Evolutionary conservation across 2,113 vertebrate genomes (phyloP).

Genomic region (Passer domesticus): DNA sequence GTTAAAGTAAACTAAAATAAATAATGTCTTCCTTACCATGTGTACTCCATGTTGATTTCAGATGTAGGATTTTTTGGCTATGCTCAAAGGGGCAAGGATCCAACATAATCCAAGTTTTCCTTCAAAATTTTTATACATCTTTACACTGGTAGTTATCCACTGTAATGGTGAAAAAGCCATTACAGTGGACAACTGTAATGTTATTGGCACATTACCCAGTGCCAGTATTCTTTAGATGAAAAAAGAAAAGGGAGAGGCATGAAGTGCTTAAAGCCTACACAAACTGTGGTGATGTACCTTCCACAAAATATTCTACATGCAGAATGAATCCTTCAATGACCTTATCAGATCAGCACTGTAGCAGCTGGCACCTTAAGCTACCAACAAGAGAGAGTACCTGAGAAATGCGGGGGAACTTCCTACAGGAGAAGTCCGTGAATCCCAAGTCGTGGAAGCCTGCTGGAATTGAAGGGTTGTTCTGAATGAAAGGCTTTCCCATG

Average conservation of each 20-base stretch:
- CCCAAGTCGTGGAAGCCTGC: constrained; percentile 95
- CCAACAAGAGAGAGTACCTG: constrained; percentile 77
- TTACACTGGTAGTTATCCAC: not conserved
- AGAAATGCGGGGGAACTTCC: constrained; percentile 93
- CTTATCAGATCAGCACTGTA: not conserved
- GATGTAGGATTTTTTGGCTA: not conserved
- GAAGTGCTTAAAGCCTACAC: not conserved
- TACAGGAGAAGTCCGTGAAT: constrained; percentile 97
- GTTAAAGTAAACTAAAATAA: not conserved
- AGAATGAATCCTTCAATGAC: not conserved
- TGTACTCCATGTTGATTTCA: not conserved
- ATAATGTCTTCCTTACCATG: not conserved
- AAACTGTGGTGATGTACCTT: not conserved
- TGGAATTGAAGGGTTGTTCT: constrained; percentile 96
- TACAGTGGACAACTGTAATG: no score
- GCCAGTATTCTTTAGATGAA: not conserved
- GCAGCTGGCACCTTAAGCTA: not conserved
- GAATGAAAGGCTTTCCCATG: constrained; percentile 92
- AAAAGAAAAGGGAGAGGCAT: not conserved
- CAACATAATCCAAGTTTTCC: not conserved
- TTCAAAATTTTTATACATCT: not conserved
- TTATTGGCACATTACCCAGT: not conserved
- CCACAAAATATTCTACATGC: not conserved
- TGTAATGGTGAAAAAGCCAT: not conserved
- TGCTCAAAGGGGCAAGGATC: not conserved